Evolutionary conservation across 2,113 vertebrate genomes (phyloP).

Genomic region (Hippolais icterina): DNA sequence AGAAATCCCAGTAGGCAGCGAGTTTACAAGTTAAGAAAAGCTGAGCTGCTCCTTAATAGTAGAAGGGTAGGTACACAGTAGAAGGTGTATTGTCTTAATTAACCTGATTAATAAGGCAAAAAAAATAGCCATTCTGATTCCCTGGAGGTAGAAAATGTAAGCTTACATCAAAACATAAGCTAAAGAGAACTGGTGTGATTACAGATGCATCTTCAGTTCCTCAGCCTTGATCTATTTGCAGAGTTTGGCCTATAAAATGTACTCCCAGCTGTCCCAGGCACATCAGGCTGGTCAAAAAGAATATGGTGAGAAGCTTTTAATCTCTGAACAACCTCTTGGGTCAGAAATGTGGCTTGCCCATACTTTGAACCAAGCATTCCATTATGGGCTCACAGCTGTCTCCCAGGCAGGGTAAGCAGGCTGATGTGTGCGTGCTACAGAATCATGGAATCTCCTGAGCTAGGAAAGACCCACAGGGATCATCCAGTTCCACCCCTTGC

Average conservation of each 20-base stretch:
- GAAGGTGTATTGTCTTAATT: neutral
- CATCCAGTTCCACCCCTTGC: rapidly evolving
- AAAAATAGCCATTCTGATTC: neutral
- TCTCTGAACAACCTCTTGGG: neutral
- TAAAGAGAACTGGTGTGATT: neutral
- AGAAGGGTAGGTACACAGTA: neutral
- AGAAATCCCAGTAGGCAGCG: neutral
- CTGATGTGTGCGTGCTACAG: rapidly evolving
- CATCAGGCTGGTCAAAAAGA: neutral
- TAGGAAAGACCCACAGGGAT: rapidly evolving
- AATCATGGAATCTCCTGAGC: neutral
- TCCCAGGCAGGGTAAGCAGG: neutral
- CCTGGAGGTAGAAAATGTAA: neutral
- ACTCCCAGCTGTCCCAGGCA: neutral
- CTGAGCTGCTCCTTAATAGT: neutral
- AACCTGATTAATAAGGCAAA: neutral
- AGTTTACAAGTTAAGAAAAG: neutral
- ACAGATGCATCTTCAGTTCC: neutral
- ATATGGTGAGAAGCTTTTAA: neutral
- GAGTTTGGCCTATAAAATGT: neutral
- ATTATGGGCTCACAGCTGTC: neutral
- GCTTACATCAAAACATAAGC: neutral
- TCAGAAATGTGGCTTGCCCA: neutral
- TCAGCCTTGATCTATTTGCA: neutral
- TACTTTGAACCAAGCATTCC: neutral